Conservation (phyloP, 1,140 invertebrate species). For the Aricia agestis region DNA sequence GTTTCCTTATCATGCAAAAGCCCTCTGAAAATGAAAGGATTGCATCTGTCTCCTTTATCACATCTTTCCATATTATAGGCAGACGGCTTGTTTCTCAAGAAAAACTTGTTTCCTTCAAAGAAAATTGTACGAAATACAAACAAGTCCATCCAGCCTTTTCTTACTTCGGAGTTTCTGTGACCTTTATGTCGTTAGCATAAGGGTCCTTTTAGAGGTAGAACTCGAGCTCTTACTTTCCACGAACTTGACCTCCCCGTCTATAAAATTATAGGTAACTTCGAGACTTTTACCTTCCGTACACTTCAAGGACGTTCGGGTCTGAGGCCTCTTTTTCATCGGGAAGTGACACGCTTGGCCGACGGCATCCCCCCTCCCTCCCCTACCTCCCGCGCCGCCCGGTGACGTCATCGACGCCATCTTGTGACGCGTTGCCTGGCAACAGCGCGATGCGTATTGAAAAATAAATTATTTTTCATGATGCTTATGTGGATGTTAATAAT, state of each 20-base stretch:
- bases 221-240: background rate
- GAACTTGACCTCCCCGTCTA: slow-evolving; percentile 1
- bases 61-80: no score
- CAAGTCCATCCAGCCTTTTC: no score
- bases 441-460: slow-evolving; percentile 32
- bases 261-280: slow-evolving; percentile 10
- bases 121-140: no score
- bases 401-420: slow-evolving; percentile 72
- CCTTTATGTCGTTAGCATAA: background rate
- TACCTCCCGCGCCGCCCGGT: slow-evolving; percentile 37
- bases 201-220: no score
- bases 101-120: no score
- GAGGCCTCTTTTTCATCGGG: slow-evolving; percentile 68
- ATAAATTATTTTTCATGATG: background rate
- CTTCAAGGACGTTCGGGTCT: slow-evolving; percentile 64
- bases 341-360: slow-evolving; percentile 66
- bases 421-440: slow-evolving; percentile 69
- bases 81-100: no score
- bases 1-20: no score
- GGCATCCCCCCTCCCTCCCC: slow-evolving; percentile 53
- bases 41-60: no score
- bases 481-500: no score
- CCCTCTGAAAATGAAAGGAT: no score
- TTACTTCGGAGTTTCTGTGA: background rate
- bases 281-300: slow-evolving; percentile 54